Conservation (phyloP, 2,797 vertebrate species). For the Peromyscus eremicus region DNA sequence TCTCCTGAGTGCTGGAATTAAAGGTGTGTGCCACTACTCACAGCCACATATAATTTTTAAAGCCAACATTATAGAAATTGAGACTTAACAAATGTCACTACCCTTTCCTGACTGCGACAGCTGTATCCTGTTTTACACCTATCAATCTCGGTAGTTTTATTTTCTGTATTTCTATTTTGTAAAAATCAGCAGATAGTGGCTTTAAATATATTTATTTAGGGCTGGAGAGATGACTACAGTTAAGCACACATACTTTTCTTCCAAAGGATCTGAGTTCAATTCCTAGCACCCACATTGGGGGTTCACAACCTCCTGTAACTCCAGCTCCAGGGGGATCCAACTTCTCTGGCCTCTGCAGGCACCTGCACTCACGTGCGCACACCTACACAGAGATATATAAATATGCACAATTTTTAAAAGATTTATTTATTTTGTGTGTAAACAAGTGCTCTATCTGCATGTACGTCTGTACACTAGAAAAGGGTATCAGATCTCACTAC, state of each 20-base stretch:
- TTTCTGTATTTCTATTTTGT: background rate
- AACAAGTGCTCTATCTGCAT: no score
- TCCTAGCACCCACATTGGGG: background rate
- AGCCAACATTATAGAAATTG: background rate
- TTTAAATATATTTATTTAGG: background rate
- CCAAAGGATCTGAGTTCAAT: background rate
- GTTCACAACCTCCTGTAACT: background rate
- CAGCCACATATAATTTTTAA: background rate
- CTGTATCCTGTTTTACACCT: background rate
- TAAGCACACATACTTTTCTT: background rate
- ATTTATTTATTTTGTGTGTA: no score
- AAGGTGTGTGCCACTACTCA: background rate
- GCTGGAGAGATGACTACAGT: background rate
- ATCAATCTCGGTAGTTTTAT: background rate
- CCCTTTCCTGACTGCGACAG: background rate
- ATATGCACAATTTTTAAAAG: background rate
- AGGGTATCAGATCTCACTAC: no score
- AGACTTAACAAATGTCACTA: background rate
- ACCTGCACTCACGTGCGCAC: background rate
- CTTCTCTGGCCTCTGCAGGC: background rate
- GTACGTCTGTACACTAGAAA: no score
- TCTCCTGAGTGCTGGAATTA: background rate
- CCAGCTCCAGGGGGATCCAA: background rate
- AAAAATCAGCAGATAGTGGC: background rate
- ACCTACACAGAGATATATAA: background rate